Conservation (phyloP, 2,797 vertebrate species). For the Sebastes trivittatus region DNA sequence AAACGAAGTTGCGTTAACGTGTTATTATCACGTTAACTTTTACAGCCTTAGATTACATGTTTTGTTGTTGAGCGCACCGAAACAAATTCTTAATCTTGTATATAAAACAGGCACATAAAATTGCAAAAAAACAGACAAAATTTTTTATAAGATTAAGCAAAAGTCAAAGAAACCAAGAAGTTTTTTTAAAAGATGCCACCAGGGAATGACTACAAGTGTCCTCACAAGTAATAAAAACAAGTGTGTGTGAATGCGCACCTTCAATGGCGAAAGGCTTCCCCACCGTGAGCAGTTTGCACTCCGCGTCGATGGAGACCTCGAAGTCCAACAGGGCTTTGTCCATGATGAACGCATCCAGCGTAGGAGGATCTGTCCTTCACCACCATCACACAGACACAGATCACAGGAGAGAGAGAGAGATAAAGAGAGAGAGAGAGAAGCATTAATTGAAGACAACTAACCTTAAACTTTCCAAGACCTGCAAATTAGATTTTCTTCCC, state of each 20-base stretch:
- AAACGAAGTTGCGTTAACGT: too few species aligned
- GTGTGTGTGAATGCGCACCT: constrained; percentile 77
- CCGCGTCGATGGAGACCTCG: constrained; percentile 95
- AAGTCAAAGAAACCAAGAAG: not conserved
- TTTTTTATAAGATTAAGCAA: not conserved
- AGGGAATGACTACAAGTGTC: not conserved
- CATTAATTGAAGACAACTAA: constrained; percentile 46
- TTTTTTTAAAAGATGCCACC: not conserved
- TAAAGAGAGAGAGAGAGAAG: constrained; percentile 26
- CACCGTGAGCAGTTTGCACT: constrained; percentile 94
- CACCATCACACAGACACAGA: constrained; percentile 55
- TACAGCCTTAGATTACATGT: too few species aligned
- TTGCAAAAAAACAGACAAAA: too few species aligned
- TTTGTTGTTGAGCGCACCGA: too few species aligned
- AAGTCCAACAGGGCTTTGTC: constrained; percentile 96
- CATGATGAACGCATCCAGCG: constrained; percentile 97
- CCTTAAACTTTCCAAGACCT: not conserved
- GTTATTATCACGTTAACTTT: too few species aligned
- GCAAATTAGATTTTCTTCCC: constrained; percentile 27
- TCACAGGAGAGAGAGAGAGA: constrained; percentile 14
- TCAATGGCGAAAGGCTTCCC: constrained; percentile 97
- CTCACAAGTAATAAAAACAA: not conserved
- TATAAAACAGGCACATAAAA: too few species aligned
- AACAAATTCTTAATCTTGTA: too few species aligned
- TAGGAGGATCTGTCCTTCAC: constrained; percentile 92